Percentiles rank a stretch among this genome's conserved stretches.
Evolutionary conservation across 2,797 vertebrate genomes (phyloP).

Genomic region (Manis javanica): DNA sequence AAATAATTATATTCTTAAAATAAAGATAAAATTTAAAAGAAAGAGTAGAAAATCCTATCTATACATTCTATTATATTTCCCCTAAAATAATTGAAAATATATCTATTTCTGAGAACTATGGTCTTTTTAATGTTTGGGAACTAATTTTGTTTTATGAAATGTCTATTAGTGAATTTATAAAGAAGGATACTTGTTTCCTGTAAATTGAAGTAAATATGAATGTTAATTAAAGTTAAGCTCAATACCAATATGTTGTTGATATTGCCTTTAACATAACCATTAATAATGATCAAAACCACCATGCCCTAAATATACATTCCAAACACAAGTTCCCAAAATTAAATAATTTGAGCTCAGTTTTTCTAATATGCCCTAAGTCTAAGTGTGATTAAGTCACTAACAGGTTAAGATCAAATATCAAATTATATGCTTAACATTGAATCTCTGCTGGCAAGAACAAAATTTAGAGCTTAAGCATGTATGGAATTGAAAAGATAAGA

Average conservation of each 20-base stretch:
- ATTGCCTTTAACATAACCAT: neutral
- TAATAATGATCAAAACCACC: neutral
- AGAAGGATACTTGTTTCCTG: neutral
- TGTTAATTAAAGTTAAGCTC: neutral
- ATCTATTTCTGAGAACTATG: neutral
- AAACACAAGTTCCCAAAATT: slow-evolving; percentile 14
- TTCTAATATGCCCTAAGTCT: slow-evolving; percentile 42
- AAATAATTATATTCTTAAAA: neutral
- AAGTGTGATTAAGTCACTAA: slow-evolving; percentile 68
- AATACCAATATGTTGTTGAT: neutral
- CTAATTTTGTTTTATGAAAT: neutral
- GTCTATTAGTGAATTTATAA: neutral
- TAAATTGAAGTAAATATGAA: neutral
- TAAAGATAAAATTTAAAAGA: neutral
- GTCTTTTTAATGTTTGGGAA: neutral
- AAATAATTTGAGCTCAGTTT: slow-evolving; percentile 56
- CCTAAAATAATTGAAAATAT: slow-evolving; percentile 29
- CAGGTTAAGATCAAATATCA: slow-evolving; percentile 69
- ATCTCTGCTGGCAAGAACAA: slow-evolving; percentile 68
- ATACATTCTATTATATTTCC: neutral
- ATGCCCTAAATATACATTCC: neutral
- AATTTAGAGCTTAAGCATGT: slow-evolving; percentile 72
- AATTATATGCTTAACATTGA: slow-evolving; percentile 67
- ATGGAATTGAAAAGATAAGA: slow-evolving; percentile 73
- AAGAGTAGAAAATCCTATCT: neutral